Conservation (phyloP, 2,113 vertebrate genomes). For the Dendrocopos noguchii region DNA sequence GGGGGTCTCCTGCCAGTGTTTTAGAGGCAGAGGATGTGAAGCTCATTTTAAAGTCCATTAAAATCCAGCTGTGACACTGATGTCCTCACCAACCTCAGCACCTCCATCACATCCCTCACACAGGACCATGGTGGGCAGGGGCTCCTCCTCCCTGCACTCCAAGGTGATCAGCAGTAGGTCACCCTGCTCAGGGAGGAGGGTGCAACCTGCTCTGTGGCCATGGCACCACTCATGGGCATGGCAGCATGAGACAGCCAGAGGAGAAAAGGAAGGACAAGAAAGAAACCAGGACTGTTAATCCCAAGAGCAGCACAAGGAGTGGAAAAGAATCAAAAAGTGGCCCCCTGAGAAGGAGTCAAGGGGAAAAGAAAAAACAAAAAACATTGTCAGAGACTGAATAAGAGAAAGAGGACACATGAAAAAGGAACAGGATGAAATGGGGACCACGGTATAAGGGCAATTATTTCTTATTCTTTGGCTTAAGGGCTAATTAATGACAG, state of each 20-base stretch:
- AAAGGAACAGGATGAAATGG: not conserved
- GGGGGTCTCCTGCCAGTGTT: not conserved
- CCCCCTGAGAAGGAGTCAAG: not conserved
- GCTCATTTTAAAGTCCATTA: not conserved
- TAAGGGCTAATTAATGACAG: slow-evolving; percentile 23
- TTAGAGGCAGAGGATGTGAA: not conserved
- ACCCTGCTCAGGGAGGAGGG: not conserved
- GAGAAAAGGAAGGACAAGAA: not conserved
- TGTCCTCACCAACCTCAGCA: not conserved
- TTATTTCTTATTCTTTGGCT: slow-evolving; percentile 58
- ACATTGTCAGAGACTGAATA: not conserved
- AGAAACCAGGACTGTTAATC: not conserved
- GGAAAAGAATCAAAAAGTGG: not conserved
- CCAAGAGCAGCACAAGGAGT: not conserved
- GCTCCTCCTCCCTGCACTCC: not conserved
- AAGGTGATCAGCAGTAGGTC: not conserved
- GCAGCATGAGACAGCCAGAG: not conserved
- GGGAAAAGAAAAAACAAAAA: not conserved
- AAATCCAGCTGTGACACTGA: not conserved
- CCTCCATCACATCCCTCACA: not conserved
- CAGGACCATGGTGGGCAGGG: not conserved
- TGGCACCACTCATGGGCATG: rapidly evolving
- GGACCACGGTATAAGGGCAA: not conserved
- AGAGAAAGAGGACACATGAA: not conserved
- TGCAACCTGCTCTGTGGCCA: rapidly evolving